These are phyloP conservation scores for Sesia bembeciformis DNA, from an alignment of 2,888 invertebrate genomes.

Conservation along the genomic window DNA sequence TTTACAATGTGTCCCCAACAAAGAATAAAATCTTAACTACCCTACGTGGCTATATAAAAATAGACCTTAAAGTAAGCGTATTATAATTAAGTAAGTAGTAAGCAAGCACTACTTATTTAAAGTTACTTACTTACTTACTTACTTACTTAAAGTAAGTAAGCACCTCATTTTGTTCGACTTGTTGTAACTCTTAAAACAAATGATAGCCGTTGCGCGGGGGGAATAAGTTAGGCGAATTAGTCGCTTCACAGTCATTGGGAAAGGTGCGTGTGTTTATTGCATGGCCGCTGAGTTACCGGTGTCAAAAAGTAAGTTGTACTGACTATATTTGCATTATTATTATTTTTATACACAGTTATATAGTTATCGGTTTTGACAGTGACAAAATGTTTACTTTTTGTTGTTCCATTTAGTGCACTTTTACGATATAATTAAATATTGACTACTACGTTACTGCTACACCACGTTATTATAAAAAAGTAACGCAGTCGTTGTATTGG, in stretches of 20 bases:
- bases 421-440: conserved; percentile 4
- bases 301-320: conserved; percentile 2
- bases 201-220: no score
- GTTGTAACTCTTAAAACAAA: conserved; percentile 1
- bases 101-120: no score
- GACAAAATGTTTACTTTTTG: no score
- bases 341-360: neutral
- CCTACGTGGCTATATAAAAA: conserved; percentile 5
- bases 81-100: no score
- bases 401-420: neutral
- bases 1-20: conserved; percentile 3
- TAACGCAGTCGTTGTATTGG: neutral
- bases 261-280: no score
- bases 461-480: conserved; percentile 1
- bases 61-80: conserved; percentile 2
- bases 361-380: neutral
- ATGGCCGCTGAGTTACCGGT: conserved; percentile 5
- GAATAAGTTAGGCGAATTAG: no score
- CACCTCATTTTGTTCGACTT: conserved; percentile 3
- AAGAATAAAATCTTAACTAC: conserved; percentile 5
- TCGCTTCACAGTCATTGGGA: no score
- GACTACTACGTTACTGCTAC: conserved; percentile 5
- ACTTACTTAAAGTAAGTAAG: no score
- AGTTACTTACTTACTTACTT: no score
- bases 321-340: conserved; percentile 3